Percentiles rank a stretch among this genome's conserved stretches.
These are phyloP conservation scores for Leucosticte australis DNA, from an alignment of 2,113 vertebrate species.

Conservation along the genomic window DNA sequence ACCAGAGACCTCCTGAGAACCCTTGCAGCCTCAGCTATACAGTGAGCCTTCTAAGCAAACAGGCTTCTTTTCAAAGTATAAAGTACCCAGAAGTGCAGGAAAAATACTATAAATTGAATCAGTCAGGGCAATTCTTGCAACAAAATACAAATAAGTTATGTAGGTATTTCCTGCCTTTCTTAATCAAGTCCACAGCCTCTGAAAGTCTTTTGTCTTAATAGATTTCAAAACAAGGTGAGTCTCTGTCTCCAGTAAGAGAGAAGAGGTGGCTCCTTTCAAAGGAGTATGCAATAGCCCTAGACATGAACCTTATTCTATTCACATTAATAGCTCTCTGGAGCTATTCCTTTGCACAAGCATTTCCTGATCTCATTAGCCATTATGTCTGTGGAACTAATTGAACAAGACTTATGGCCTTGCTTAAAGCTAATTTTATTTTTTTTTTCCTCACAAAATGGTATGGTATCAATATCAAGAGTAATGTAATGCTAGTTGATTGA, in stretches of 20 bases:
- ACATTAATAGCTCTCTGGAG: background rate
- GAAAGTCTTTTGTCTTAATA: background rate
- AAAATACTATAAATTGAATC: background rate
- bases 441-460: background rate
- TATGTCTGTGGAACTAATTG: background rate
- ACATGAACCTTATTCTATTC: background rate
- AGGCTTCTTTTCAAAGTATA: background rate
- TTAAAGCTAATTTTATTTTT: background rate
- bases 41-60: background rate
- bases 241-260: background rate
- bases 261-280: background rate
- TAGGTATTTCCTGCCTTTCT: background rate
- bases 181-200: background rate
- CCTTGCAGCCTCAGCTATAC: background rate
- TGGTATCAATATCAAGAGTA: background rate
- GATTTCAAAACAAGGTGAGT: background rate
- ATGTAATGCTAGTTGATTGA: background rate
- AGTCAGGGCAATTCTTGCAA: background rate
- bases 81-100: background rate
- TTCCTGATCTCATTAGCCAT: slow-evolving; percentile 8
- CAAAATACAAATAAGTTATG: background rate
- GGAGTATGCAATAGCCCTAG: background rate
- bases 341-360: background rate
- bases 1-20: background rate
- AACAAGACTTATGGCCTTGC: background rate